phyloP scores from a whole-genome alignment of 2,113 vertebrate genomes.

The Melanostigma gelatinosum region DNA sequence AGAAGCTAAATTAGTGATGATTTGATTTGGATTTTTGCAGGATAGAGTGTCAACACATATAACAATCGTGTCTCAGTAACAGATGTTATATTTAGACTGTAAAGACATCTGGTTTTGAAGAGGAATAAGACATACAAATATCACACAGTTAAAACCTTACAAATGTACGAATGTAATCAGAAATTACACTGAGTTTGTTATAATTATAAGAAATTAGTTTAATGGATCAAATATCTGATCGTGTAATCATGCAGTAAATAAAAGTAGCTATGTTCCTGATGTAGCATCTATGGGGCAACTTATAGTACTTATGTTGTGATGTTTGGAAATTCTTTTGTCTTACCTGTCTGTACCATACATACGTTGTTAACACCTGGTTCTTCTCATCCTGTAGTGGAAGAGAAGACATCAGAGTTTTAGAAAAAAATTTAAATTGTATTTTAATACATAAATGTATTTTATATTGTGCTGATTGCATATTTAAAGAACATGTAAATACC shows the following conservation, averaged over 20 bases:
- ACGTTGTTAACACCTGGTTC: slow-evolving; percentile 97
- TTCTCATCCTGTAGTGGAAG: slow-evolving; percentile 90
- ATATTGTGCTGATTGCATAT: not conserved
- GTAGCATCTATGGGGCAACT: not conserved
- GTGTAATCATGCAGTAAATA: not conserved
- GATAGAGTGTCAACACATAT: not conserved
- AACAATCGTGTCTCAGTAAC: not conserved
- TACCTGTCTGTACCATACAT: slow-evolving; percentile 98
- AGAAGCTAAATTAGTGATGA: not conserved
- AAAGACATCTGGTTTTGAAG: not conserved
- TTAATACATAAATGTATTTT: not conserved
- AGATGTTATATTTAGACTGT: not conserved
- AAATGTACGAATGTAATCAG: not conserved
- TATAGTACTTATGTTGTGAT: not conserved
- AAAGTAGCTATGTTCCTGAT: no score
- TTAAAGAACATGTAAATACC: not conserved
- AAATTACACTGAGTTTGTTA: not conserved
- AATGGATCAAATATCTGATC: not conserved
- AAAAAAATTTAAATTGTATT: not conserved
- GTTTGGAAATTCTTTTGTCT: slow-evolving; percentile 21
- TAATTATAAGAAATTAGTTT: not conserved
- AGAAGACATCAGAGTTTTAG: not conserved
- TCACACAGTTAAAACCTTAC: not conserved
- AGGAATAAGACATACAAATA: not conserved
- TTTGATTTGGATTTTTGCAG: not conserved